Evolutionary conservation across 2,888 invertebrate genomes (phyloP), one percentile per base, ranked within the genome.

Genomic region (Rhagium mordax): DNA sequence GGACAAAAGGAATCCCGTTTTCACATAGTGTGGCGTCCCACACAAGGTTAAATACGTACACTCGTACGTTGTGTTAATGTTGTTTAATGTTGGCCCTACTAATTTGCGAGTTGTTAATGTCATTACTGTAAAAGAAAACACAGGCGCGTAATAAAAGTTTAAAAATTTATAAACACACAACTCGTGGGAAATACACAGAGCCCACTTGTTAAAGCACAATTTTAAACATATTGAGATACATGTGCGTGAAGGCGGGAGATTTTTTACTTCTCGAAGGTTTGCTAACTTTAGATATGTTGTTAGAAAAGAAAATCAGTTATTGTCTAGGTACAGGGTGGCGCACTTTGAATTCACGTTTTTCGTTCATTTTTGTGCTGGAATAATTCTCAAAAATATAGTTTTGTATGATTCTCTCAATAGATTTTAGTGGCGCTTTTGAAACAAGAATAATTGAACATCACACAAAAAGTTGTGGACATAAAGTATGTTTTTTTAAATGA

Each of bases 131-230:
- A 74, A 76, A 59, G 71, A 71, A 71, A 71, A 71, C 75, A 75
- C 71, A 73, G 75, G 71, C 70, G 73, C 59, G 69, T 70, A 70
- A 68, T 71, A 69, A 77, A 76, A 74, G 47, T 61, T n/a, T 59
- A n/a, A 47, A 74, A 69, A 68, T 71, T 53, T 69, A 70, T 75
- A 78, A 74, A 78, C 74, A 76, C 29, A 68, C 61, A 53, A 68
- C 69, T 71, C 78, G 76, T 78, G 78, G 73, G 78, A 78, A 78
- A 71, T 74, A 67, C 53, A 65, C 72, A 72, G 66, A 60, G 72
- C 74, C 53, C 74, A 76, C 78, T 76, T 74, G 71, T 78, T 62
- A 70, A 71, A 71, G 70, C 71, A 21, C 33, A 53, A 18, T 65
- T 65, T 29, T 18, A 15, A 33, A 16, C 16, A 41, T 41, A 41